Evolutionary conservation across 2,888 invertebrate species (phyloP), one percentile per base, ranked within the genome.

Genomic region (Chydorus sphaericus): DNA sequence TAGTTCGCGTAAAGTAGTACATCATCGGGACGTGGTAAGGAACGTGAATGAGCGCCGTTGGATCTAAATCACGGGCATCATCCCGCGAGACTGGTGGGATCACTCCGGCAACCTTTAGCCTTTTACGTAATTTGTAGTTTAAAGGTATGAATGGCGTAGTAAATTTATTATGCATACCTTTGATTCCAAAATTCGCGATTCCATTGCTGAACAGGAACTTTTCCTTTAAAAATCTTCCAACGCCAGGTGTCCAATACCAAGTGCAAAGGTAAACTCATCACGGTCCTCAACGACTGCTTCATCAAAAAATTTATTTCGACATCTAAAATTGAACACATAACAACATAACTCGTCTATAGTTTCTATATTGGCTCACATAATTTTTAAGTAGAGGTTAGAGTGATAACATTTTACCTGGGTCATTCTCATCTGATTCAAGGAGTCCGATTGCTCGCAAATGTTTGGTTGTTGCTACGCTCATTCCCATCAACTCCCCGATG

Each of bases 1-100:
- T 67, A 56, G 68, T 68, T 49, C 71, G 66, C 2, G 71, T 68
- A 61, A 74, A 73, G 61, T 74, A 74, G 56, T 72, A 66, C 52
- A 62, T 64, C 57, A 66, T 66, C 28, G 65, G 64, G 57, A 61
- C 65, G 58, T 64, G 63, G 53, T 61, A 61, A 39, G 61, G 61
- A 48, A 66, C 63, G 59, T 66, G 66, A 58, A 62, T 65, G 44
- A 66, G 61, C 39, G 64, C 61, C 3, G 63, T 63, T 23, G 62
- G 60, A 48, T 65, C 65, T 3, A 65, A 60, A 51, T 64, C 62
- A 23, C 60, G 59, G 3, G 57, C 31, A 1, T 61, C 57, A 48
- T 64, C 57, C 6, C 60, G 48, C 6, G 49, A 28, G 14, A 61
- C 61, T n/a, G 66, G 65, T 4, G 64, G 58, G 26, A 57, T 57